A percentile compares a stretch with the other conserved stretches of the same genome.
These are phyloP conservation scores for Menidia beryllina DNA, from an alignment of 2,113 vertebrate genomes.

Conservation along the genomic window DNA sequence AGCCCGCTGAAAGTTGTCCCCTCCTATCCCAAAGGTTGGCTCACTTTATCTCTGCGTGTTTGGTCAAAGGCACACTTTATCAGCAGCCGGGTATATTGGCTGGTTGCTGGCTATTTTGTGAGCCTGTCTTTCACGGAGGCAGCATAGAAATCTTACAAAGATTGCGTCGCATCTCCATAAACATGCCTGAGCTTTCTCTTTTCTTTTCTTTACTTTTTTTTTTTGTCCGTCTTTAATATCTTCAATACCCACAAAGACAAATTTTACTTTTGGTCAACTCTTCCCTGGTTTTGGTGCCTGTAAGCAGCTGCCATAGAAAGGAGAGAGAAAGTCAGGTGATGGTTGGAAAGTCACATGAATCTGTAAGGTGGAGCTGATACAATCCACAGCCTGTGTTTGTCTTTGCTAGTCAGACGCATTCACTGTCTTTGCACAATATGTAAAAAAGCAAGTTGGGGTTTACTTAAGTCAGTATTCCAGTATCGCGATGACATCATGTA, in stretches of 20 bases:
- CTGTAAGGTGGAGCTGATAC: slow-evolving; percentile 74
- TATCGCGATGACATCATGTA: slow-evolving; percentile 15
- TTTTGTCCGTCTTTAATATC: no score
- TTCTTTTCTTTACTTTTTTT: no score
- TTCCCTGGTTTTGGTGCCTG: slow-evolving; percentile 43
- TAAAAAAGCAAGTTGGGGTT: slow-evolving; percentile 26
- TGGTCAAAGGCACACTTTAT: slow-evolving; percentile 54
- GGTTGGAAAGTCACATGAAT: slow-evolving; percentile 74
- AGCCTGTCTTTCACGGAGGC: slow-evolving; percentile 2
- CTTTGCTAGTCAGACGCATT: slow-evolving; percentile 55
- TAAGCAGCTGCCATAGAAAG: slow-evolving; percentile 57
- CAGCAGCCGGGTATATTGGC: slow-evolving; percentile 41
- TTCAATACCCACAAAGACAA: slow-evolving; percentile 41
- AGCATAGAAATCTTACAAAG: slow-evolving; percentile 21
- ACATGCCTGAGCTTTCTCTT: background rate
- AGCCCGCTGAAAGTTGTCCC: slow-evolving; percentile 27
- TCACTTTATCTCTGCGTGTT: slow-evolving; percentile 57
- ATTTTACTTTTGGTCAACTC: slow-evolving; percentile 53
- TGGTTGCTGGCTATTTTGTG: slow-evolving; percentile 28
- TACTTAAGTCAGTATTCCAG: slow-evolving; percentile 38
- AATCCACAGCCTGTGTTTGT: slow-evolving; percentile 68
- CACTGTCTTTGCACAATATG: slow-evolving; percentile 34
- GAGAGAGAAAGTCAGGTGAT: slow-evolving; percentile 72
- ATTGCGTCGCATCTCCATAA: background rate
- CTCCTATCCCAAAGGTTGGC: slow-evolving; percentile 60